These are phyloP conservation scores for Machimus atricapillus DNA, from an alignment of 2,888 invertebrate genomes.

Conservation along the genomic window DNA sequence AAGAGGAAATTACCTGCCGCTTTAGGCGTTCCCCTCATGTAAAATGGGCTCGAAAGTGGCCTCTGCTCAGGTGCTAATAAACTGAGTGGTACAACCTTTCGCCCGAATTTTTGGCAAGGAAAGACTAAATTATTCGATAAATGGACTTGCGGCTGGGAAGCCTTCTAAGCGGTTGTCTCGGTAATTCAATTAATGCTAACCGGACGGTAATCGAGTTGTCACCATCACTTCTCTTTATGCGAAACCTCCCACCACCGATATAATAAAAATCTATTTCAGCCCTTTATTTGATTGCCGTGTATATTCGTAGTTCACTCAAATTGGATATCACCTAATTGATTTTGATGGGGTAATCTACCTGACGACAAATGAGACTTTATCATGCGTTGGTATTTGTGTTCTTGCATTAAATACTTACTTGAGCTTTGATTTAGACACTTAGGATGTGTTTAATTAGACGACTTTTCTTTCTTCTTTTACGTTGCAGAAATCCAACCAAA, in stretches of 20 bases:
- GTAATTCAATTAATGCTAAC: neutral
- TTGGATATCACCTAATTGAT: neutral
- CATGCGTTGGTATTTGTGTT: neutral
- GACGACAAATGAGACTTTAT: neutral
- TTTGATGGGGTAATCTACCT: neutral
- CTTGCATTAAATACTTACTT: neutral
- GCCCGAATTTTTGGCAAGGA: neutral
- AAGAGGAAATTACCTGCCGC: slow-evolving; percentile 26
- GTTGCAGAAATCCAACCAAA: no score
- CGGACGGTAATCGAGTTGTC: neutral
- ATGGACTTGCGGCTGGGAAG: neutral
- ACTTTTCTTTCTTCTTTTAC: no score
- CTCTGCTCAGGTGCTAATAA: slow-evolving; percentile 8
- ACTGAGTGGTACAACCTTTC: neutral
- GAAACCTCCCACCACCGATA: neutral
- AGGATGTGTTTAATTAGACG: no score
- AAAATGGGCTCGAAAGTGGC: neutral
- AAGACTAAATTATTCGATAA: neutral
- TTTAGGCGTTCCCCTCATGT: neutral
- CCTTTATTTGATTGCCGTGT: neutral
- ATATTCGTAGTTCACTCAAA: neutral
- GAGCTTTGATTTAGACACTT: no score
- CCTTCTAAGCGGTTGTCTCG: neutral
- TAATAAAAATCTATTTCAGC: neutral
- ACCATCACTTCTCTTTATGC: neutral